Conservation (phyloP, 2,888 invertebrate species). For the Lissonota sp. region DNA sequence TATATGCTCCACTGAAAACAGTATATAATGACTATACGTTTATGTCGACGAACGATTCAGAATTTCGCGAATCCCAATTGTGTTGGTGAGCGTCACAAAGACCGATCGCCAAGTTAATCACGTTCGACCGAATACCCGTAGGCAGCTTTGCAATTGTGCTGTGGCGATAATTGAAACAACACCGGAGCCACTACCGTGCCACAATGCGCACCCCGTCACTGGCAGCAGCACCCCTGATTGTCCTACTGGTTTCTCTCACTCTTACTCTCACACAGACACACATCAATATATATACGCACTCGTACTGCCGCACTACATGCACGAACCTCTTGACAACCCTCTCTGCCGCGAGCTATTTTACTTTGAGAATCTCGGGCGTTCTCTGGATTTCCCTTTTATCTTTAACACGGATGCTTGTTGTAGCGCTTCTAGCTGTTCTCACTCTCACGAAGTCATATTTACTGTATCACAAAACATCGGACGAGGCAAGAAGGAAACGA, state of each 20-base stretch:
- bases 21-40: slow-evolving; percentile 4
- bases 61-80: slow-evolving; percentile 75
- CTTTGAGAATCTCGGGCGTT: slow-evolving; percentile 34
- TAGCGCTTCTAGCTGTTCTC: slow-evolving; percentile 1
- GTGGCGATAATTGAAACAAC: slow-evolving; percentile 75
- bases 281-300: neutral
- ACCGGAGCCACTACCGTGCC: slow-evolving; percentile 60
- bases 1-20: slow-evolving; percentile 15
- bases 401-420: neutral
- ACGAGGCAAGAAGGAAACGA: neutral
- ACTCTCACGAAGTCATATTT: neutral
- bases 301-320: neutral
- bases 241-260: slow-evolving; percentile 16
- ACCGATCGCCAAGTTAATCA: slow-evolving; percentile 75
- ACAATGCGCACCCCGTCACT: slow-evolving; percentile 17
- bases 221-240: slow-evolving; percentile 57
- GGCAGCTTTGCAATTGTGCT: slow-evolving; percentile 71
- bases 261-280: slow-evolving; percentile 1
- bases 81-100: slow-evolving; percentile 69
- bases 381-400: slow-evolving; percentile 11
- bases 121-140: slow-evolving; percentile 70
- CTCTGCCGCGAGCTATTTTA: slow-evolving; percentile 7
- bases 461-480: neutral
- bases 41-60: slow-evolving; percentile 45
- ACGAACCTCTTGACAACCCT: neutral